Conservation (phyloP, 1,140 invertebrate genomes). For the Adelges cooleyi region DNA sequence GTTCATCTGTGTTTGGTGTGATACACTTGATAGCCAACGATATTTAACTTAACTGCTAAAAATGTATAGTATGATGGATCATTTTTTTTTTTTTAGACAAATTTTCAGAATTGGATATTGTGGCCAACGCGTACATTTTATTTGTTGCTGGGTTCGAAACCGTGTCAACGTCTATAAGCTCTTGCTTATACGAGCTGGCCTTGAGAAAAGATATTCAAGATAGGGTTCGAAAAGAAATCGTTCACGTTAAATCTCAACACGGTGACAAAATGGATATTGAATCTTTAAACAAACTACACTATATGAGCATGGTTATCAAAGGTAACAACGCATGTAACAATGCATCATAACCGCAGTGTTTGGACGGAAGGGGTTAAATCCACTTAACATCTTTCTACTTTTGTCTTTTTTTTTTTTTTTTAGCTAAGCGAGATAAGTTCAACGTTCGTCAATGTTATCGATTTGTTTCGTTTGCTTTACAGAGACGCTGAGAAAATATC, state of each 20-base stretch:
- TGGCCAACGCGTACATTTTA: constrained; percentile 37
- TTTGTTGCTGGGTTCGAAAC: constrained; percentile 48
- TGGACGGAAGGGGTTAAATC: background rate
- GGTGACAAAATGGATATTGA: constrained; percentile 43
- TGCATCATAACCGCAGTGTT: background rate
- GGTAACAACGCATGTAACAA: constrained; percentile 36
- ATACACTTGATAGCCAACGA: too few relatives aligned
- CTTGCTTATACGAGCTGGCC: constrained; percentile 41
- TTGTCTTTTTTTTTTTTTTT: too few relatives aligned
- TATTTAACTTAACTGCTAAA: too few relatives aligned
- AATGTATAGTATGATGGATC: too few relatives aligned
- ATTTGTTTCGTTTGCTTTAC: constrained; percentile 39
- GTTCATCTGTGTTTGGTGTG: too few relatives aligned
- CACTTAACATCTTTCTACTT: too few relatives aligned
- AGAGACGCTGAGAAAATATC: constrained; percentile 36
- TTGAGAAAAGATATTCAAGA: constrained; percentile 46
- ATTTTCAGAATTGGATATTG: constrained; percentile 28
- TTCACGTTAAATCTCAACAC: constrained; percentile 37
- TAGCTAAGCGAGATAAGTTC: too few relatives aligned
- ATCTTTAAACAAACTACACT: constrained; percentile 40
- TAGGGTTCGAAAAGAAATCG: constrained; percentile 46
- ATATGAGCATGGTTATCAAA: constrained; percentile 45
- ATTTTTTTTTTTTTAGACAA: constrained; percentile 31
- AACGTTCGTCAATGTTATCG: too few relatives aligned
- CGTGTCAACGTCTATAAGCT: constrained; percentile 42